These are phyloP conservation scores for Nibea albiflora DNA, from an alignment of 2,113 vertebrate species.

Conservation along the genomic window DNA sequence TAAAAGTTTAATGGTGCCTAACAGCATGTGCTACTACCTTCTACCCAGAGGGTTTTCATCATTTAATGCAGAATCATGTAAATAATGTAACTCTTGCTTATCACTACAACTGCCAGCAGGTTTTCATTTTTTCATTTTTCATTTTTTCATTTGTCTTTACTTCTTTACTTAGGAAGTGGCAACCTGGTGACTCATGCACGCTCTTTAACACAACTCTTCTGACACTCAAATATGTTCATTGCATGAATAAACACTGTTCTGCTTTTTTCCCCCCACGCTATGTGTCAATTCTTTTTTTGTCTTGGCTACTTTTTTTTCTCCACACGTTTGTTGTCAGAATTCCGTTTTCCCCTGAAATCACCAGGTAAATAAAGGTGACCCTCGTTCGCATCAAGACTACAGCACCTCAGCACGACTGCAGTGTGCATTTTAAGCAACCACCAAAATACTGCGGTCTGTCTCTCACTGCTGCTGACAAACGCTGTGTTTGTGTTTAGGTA, in stretches of 20 bases:
- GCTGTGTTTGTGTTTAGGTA: conserved; percentile 42
- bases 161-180: not conserved
- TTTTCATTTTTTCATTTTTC: too few species aligned
- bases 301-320: too few species aligned
- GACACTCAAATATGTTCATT: not conserved
- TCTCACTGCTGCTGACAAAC: conserved; percentile 18
- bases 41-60: not conserved
- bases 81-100: not conserved
- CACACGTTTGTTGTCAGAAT: not conserved
- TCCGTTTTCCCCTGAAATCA: not conserved
- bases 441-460: conserved; percentile 23
- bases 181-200: not conserved
- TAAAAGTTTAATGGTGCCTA: not conserved
- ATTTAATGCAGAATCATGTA: not conserved
- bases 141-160: not conserved
- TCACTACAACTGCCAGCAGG: not conserved
- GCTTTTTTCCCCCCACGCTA: not conserved
- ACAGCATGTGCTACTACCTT: not conserved
- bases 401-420: not conserved
- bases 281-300: not conserved
- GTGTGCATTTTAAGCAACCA: conserved; percentile 22
- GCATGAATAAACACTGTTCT: not conserved
- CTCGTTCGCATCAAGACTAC: not conserved
- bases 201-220: not conserved
- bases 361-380: not conserved